These are phyloP conservation scores for Drosophila ambigua DNA, from an alignment of 1,140 invertebrate species.

Conservation along the genomic window DNA sequence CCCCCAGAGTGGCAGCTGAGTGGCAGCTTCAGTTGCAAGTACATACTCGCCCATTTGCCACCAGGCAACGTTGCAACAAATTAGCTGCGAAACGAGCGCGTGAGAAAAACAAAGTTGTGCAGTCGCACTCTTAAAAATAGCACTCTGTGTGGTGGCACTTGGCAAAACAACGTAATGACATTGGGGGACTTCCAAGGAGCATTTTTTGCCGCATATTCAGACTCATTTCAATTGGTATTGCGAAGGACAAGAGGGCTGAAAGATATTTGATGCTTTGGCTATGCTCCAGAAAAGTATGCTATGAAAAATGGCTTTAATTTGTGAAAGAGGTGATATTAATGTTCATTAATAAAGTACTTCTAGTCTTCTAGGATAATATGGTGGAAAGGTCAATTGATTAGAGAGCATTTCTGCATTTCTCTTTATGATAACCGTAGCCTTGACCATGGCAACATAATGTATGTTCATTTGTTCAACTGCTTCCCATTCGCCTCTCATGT, in stretches of 20 bases:
- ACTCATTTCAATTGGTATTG: constrained; percentile 26
- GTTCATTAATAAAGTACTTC: too few relatives aligned
- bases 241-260: constrained; percentile 8
- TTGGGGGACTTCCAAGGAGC: constrained; percentile 42
- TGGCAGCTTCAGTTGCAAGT: constrained; percentile 11
- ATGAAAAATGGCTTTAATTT: constrained; percentile 2
- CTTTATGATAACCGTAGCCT: too few relatives aligned
- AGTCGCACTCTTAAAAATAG: constrained; percentile 50
- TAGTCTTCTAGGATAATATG: too few relatives aligned
- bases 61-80: constrained; percentile 64
- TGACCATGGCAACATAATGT: too few relatives aligned
- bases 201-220: constrained; percentile 16
- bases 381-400: too few relatives aligned
- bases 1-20: constrained; percentile 21
- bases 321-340: too few relatives aligned
- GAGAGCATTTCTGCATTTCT: too few relatives aligned
- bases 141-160: constrained; percentile 18
- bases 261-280: not conserved
- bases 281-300: constrained; percentile 53
- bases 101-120: constrained; percentile 68
- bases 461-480: too few relatives aligned
- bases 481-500: not conserved
- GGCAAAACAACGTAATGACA: constrained; percentile 42
- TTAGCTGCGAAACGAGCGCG: constrained; percentile 73
- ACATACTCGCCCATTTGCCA: not conserved